Evolutionary conservation across 2,888 invertebrate species (phyloP).

Genomic region (Lomographa bimaculata): DNA sequence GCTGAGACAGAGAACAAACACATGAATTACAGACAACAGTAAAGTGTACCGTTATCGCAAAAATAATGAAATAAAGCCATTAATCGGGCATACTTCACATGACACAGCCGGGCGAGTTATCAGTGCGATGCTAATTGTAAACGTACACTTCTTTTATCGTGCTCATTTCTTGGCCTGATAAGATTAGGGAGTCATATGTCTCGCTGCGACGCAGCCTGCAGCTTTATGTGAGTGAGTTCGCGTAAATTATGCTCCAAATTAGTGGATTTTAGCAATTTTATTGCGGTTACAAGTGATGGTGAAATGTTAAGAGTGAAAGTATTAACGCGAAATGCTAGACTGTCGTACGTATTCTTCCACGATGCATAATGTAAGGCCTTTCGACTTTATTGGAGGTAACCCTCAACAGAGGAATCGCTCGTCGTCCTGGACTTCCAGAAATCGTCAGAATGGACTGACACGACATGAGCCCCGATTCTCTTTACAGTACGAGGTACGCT

Average conservation of each 20-base stretch:
- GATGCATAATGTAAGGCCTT: slow-evolving; percentile 61
- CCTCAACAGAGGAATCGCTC: slow-evolving; percentile 57
- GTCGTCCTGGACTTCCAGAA: slow-evolving; percentile 64
- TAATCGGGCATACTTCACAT: slow-evolving; percentile 49
- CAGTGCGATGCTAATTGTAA: slow-evolving; percentile 68
- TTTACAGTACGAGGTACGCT: slow-evolving; percentile 63
- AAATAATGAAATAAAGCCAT: slow-evolving; percentile 36
- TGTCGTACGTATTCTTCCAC: slow-evolving; percentile 49
- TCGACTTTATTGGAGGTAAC: slow-evolving; percentile 45
- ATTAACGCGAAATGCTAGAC: slow-evolving; percentile 62
- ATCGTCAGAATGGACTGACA: slow-evolving; percentile 50
- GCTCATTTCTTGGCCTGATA: slow-evolving; percentile 66
- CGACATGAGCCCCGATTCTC: slow-evolving; percentile 69
- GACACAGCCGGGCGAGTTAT: slow-evolving; percentile 61
- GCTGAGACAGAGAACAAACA: not conserved
- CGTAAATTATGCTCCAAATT: slow-evolving; percentile 37
- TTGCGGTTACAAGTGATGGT: slow-evolving; percentile 53
- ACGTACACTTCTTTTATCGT: slow-evolving; percentile 69
- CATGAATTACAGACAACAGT: slow-evolving; percentile 2
- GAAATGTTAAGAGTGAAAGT: slow-evolving; percentile 46
- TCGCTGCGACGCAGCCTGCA: slow-evolving; percentile 52
- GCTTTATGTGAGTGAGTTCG: slow-evolving; percentile 35
- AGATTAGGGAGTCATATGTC: slow-evolving; percentile 76
- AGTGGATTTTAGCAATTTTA: slow-evolving; percentile 37
- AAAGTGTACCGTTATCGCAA: slow-evolving; percentile 41